These are phyloP conservation scores for Lagopus muta DNA, from an alignment of 2,113 vertebrate genomes.

Conservation along the genomic window DNA sequence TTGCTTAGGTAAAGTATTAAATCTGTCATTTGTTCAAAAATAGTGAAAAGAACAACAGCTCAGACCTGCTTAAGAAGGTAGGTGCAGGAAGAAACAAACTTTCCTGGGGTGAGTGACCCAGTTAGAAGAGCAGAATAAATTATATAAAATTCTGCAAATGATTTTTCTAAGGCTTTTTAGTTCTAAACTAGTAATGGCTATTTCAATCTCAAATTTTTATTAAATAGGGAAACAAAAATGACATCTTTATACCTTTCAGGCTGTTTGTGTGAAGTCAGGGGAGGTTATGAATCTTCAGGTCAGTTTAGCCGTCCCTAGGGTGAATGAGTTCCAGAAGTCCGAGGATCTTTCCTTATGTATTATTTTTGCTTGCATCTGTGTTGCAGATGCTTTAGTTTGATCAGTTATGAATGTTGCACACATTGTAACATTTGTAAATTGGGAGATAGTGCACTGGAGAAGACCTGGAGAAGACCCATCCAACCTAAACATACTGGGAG, in stretches of 20 bases:
- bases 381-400: accelerated
- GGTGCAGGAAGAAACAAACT: not conserved
- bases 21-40: constrained; percentile 50
- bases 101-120: not conserved
- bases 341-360: not conserved
- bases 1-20: constrained; percentile 69
- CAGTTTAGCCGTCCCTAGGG: not conserved
- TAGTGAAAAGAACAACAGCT: constrained; percentile 11
- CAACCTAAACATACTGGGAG: not conserved
- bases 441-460: not conserved
- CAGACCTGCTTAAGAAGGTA: not conserved
- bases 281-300: not conserved
- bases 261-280: not conserved
- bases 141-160: not conserved
- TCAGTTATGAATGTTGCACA: accelerated
- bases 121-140: not conserved
- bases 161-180: not conserved
- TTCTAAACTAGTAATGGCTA: not conserved
- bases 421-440: not conserved
- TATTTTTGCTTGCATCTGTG: not conserved
- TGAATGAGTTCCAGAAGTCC: not conserved
- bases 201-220: not conserved
- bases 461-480: not conserved
- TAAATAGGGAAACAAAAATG: not conserved
- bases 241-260: not conserved